phyloP scores from a whole-genome alignment of 2,113 vertebrate species.

The Rattus norvegicus region DNA sequence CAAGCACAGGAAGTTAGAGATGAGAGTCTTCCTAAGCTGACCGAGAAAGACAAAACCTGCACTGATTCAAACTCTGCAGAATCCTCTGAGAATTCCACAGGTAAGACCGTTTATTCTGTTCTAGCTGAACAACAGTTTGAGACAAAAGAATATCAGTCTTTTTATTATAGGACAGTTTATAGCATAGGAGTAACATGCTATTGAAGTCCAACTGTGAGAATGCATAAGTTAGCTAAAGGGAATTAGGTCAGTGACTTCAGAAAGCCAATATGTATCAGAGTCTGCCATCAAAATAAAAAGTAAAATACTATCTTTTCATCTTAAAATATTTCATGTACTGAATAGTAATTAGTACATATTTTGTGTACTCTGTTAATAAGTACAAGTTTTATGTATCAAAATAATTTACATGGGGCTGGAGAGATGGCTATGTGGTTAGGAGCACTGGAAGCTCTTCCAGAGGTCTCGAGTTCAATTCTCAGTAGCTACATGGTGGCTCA shows the following conservation, averaged over 20 bases:
- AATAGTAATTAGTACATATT: not conserved
- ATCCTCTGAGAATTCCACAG: constrained; percentile 81
- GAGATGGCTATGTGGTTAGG: no score
- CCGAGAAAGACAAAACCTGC: constrained; percentile 86
- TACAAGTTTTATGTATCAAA: not conserved
- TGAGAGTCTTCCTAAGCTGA: constrained; percentile 84
- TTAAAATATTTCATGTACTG: not conserved
- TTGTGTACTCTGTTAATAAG: not conserved
- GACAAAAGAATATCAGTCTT: not conserved
- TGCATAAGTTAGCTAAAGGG: not conserved
- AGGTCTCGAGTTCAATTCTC: no score
- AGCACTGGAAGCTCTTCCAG: no score
- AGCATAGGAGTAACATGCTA: not conserved
- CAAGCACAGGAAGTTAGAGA: constrained; percentile 82
- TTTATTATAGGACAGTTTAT: not conserved
- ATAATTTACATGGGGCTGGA: not conserved
- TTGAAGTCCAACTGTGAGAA: constrained; percentile 5
- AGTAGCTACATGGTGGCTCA: no score
- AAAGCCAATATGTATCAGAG: not conserved
- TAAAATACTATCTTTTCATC: not conserved
- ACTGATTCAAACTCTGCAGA: constrained; percentile 74
- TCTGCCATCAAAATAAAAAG: not conserved
- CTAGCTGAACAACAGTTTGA: not conserved
- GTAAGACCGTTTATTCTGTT: constrained; percentile 72
- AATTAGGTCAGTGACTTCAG: not conserved